Evolutionary conservation across 2,113 vertebrate genomes (phyloP), one percentile per base, ranked within the genome.

Genomic region (Amia ocellicauda): DNA sequence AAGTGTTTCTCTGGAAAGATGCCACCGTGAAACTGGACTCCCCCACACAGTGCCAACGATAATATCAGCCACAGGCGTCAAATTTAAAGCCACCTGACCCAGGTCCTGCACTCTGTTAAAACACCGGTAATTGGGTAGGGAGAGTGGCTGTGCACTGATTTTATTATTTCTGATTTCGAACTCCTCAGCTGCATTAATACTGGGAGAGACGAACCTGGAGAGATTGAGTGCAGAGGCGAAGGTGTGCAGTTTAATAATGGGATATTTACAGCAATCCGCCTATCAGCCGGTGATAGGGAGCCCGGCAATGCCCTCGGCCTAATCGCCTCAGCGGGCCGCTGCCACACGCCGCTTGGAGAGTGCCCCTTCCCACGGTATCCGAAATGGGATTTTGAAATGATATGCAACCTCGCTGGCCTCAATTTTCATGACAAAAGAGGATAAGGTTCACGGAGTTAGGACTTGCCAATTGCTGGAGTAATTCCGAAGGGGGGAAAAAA

Each of bases 221-320:
- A 54, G 24, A 54, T 24, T 22, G 51, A 13, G n/a, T 22, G 14
- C 24, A 27, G 51, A 54, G 45, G 11, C 22, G 22, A 24, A 24
- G 51, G 49, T 22, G 22, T 22, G 11, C 20, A 14, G 4, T 54
- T 22, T 54, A 54, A 54, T 54, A 54, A 54, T 54, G 51, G 51
- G 22, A 54, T 54, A 54, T 54, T 54, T 54, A 54, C 51, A 54
- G 51, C 3, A 54, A 27, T 27, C 51, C 10, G 51, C 22, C 20
- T 16, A 19, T 3, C 51, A 54, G n/a, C 24, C 22, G 3, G 16
- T 7, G 22, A 22, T 3, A 23, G 20, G 51, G 51, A 7, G 22
- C 51, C n/a, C n/a, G 4, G 24, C 51, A 10, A 7, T 54, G 51
- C 51, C 51, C 51, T 54, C 3, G 51, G 20, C 20, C 8, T 54